phyloP scores from a whole-genome alignment of 2,888 invertebrate genomes.

The Xanthia togata region DNA sequence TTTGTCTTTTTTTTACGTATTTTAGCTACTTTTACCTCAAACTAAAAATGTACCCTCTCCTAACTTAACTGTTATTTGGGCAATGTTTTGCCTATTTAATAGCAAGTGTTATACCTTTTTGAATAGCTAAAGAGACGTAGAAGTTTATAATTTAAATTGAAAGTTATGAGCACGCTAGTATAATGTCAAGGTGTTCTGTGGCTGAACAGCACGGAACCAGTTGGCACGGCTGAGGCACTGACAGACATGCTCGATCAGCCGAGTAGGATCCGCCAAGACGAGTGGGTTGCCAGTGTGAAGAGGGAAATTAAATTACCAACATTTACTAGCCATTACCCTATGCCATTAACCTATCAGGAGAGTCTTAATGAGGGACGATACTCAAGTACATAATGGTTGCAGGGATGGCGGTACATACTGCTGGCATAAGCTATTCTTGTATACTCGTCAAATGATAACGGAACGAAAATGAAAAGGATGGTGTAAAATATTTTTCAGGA shows the following conservation, averaged over 20 bases:
- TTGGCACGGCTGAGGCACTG: conserved; percentile 33
- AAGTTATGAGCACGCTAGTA: conserved; percentile 33
- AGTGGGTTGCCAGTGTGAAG: not conserved
- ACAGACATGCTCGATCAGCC: conserved; percentile 13
- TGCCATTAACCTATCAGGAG: not conserved
- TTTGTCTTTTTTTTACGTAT: too few relatives aligned
- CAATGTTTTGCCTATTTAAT: too few relatives aligned
- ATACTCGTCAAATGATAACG: not conserved
- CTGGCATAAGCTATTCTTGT: not conserved
- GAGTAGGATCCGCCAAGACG: conserved; percentile 4
- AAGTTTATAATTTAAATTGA: conserved; percentile 31
- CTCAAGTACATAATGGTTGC: too few relatives aligned
- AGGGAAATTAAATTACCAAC: not conserved
- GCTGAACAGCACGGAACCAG: conserved; percentile 35
- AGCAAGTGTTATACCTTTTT: too few relatives aligned
- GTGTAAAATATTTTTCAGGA: not conserved
- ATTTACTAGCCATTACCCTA: not conserved
- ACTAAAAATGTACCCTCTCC: too few relatives aligned
- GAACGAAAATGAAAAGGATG: not conserved
- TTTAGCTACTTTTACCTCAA: too few relatives aligned
- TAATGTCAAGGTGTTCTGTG: conserved; percentile 48
- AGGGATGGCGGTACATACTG: too few relatives aligned
- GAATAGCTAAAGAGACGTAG: too few relatives aligned
- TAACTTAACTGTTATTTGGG: too few relatives aligned
- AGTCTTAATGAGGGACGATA: too few relatives aligned